Conservation (phyloP, 2,797 vertebrate genomes). For the Mormyrops boulengeri region DNA sequence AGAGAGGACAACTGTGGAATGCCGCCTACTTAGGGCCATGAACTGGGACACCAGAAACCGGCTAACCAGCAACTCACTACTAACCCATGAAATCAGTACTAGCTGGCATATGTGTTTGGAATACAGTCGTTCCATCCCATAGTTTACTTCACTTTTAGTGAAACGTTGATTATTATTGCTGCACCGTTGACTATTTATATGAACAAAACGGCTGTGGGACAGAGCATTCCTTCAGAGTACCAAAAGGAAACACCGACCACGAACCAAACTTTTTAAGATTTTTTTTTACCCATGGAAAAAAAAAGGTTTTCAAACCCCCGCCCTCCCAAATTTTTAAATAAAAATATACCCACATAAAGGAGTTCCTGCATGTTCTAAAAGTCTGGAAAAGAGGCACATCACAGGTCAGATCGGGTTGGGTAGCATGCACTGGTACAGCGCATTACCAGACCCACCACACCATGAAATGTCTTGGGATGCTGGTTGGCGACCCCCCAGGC, state of each 20-base stretch:
- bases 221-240: not conserved
- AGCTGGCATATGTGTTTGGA: not conserved
- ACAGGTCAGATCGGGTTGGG: not conserved
- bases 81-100: not conserved
- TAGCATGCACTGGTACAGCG: no score
- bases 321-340: not conserved
- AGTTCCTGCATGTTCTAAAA: not conserved
- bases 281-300: no score
- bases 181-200: not conserved
- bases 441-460: no score
- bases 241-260: not conserved
- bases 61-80: not conserved
- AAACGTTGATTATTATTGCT: not conserved
- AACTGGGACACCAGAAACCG: not conserved
- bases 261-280: not conserved
- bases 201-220: not conserved
- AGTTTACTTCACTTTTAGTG: not conserved
- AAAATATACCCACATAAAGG: not conserved
- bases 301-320: no score
- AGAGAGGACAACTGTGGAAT: not conserved
- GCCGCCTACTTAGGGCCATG: not conserved
- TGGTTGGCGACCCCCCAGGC: no score
- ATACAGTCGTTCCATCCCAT: not conserved
- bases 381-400: not conserved
- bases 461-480: no score